Conservation (phyloP, 2,888 invertebrate species). For the Hanleya hanleyi region DNA sequence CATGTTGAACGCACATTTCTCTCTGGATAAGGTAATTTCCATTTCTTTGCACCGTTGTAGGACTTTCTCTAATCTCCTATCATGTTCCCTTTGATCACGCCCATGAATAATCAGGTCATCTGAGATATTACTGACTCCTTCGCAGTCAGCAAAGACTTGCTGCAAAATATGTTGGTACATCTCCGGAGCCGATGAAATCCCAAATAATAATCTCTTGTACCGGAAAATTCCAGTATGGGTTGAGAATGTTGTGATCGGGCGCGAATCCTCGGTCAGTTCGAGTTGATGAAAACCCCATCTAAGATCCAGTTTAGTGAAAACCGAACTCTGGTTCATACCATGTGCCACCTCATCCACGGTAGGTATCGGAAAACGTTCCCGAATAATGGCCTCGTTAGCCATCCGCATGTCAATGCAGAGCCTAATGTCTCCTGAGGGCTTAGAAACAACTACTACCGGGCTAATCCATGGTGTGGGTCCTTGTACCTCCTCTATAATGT, state of each 20-base stretch:
- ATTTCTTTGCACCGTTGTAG: background rate
- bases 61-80: background rate
- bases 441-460: background rate
- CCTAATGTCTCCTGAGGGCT: background rate
- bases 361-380: constrained; percentile 37
- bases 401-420: background rate
- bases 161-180: constrained; percentile 37
- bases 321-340: constrained; percentile 25
- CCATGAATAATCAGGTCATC: constrained; percentile 27
- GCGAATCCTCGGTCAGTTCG: constrained; percentile 39
- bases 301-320: constrained; percentile 49
- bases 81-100: background rate
- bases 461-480: constrained; percentile 19
- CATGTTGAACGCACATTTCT: constrained; percentile 4
- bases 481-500: constrained; percentile 23
- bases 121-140: constrained; percentile 33
- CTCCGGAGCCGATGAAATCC: constrained; percentile 40
- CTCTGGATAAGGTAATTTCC: background rate
- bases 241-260: constrained; percentile 49
- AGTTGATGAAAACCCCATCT: constrained; percentile 47
- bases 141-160: constrained; percentile 23
- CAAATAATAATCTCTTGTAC: constrained; percentile 46
- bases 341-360: constrained; percentile 41
- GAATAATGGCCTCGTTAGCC: constrained; percentile 18
- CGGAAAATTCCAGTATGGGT: constrained; percentile 42